phyloP scores from a whole-genome alignment of 2,113 vertebrate species.

The Ammodytes dubius region DNA sequence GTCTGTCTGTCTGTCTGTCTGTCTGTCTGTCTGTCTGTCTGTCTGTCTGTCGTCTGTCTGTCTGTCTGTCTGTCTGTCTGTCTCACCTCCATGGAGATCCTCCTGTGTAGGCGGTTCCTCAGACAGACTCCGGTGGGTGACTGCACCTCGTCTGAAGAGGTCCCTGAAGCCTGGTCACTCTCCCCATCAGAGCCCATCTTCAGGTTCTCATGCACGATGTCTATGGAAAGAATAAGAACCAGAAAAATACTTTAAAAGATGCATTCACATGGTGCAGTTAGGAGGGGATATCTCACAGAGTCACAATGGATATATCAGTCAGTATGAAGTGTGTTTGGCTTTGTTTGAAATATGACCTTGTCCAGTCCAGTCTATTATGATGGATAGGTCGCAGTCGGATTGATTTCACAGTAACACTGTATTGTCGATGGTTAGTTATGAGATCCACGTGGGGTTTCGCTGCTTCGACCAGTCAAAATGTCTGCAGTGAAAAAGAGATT shows the following conservation, averaged over 20 bases:
- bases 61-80: neutral
- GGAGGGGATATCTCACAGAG: neutral
- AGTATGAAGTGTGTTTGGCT: neutral
- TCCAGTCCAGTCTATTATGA: neutral
- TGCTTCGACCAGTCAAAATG: neutral
- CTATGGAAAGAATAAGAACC: slow-evolving; percentile 72
- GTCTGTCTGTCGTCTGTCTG: neutral
- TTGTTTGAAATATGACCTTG: neutral
- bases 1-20: neutral
- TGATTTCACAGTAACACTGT: neutral
- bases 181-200: slow-evolving; percentile 99
- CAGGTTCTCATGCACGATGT: slow-evolving; percentile 99
- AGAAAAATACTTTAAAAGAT: neutral
- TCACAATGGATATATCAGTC: neutral
- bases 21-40: slow-evolving; percentile 16
- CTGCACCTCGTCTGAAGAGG: slow-evolving; percentile 98
- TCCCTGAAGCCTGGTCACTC: slow-evolving; percentile 98
- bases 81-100: slow-evolving; percentile 98
- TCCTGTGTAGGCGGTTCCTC: slow-evolving; percentile 92
- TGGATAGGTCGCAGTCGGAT: neutral
- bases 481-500: neutral
- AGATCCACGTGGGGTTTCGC: neutral
- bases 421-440: no score
- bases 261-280: neutral
- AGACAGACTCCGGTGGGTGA: slow-evolving; percentile 98